Conservation (phyloP, 2,797 vertebrate genomes). For the Notoglanidium macrostoma region DNA sequence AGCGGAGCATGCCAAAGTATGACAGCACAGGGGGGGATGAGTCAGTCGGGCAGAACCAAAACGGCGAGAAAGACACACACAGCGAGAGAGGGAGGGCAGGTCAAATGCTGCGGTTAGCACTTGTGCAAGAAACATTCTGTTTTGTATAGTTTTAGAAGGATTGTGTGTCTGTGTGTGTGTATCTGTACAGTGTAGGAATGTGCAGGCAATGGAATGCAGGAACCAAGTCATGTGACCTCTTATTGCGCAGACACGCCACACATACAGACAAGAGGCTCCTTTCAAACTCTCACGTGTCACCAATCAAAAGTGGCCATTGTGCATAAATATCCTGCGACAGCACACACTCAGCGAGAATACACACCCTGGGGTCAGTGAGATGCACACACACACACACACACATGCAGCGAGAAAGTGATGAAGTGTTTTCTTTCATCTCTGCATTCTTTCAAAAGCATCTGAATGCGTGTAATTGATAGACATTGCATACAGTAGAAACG, state of each 20-base stretch:
- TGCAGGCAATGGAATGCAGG: conserved; percentile 33
- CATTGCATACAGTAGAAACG: conserved; percentile 12
- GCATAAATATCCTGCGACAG: conserved; percentile 23
- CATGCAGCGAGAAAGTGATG: conserved; percentile 29
- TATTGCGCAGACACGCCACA: not conserved
- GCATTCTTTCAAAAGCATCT: conserved; percentile 30
- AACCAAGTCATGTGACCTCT: conserved; percentile 35
- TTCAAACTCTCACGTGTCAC: conserved; percentile 35
- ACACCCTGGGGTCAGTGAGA: conserved; percentile 12
- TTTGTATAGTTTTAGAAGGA: conserved; percentile 24
- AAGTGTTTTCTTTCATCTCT: conserved; percentile 47
- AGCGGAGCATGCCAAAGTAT: conserved; percentile 52
- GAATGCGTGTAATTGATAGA: conserved; percentile 45
- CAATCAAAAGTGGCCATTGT: conserved; percentile 56
- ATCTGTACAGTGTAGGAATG: conserved; percentile 36
- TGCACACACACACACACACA: not conserved
- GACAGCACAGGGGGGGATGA: conserved; percentile 63
- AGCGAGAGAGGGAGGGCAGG: conserved; percentile 35
- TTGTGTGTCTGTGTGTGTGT: conserved; percentile 1
- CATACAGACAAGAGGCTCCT: conserved; percentile 44
- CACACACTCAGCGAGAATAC: conserved; percentile 24
- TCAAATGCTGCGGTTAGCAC: conserved; percentile 5
- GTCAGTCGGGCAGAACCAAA: conserved; percentile 67
- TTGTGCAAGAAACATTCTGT: not conserved
- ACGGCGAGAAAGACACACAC: conserved; percentile 34